A percentile compares a stretch with the other conserved stretches of the same genome.
Conservation (phyloP, 2,888 invertebrate genomes). For the Saturnia japonica region DNA sequence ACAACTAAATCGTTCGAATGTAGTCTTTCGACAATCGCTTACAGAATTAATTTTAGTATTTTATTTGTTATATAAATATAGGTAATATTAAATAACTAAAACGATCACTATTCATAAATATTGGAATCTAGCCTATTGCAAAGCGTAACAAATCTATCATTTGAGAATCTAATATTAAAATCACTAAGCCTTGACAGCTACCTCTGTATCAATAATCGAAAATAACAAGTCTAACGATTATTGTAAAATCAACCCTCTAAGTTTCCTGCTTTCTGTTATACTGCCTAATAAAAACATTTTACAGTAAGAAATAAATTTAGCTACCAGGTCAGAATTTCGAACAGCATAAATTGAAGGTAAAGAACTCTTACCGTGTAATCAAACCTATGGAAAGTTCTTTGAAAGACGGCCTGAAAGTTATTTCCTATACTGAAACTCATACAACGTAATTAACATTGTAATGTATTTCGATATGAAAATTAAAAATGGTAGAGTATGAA, state of each 20-base stretch:
- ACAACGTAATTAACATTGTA: conserved; percentile 28
- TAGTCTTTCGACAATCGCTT: conserved; percentile 39
- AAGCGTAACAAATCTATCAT: conserved; percentile 70
- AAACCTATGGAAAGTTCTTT: background rate
- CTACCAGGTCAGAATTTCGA: too few species aligned
- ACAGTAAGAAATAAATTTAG: background rate
- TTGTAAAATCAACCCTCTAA: conserved; percentile 17
- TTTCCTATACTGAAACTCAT: background rate
- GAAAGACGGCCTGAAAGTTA: background rate
- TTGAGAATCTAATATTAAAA: conserved; percentile 69
- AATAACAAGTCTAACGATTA: conserved; percentile 38
- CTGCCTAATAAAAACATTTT: background rate
- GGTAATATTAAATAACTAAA: conserved; percentile 54
- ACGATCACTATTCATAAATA: conserved; percentile 57
- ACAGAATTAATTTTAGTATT: conserved; percentile 40
- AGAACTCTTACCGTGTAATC: background rate
- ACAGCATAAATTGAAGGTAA: background rate
- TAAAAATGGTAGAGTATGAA: background rate
- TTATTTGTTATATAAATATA: conserved; percentile 43
- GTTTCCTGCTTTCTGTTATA: background rate
- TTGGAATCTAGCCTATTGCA: conserved; percentile 63
- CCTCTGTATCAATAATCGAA: conserved; percentile 52
- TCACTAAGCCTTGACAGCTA: conserved; percentile 68
- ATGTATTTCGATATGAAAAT: background rate
- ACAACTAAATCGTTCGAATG: conserved; percentile 36